These are phyloP conservation scores for Vidua macroura DNA, from an alignment of 2,113 vertebrate species.

Conservation along the genomic window DNA sequence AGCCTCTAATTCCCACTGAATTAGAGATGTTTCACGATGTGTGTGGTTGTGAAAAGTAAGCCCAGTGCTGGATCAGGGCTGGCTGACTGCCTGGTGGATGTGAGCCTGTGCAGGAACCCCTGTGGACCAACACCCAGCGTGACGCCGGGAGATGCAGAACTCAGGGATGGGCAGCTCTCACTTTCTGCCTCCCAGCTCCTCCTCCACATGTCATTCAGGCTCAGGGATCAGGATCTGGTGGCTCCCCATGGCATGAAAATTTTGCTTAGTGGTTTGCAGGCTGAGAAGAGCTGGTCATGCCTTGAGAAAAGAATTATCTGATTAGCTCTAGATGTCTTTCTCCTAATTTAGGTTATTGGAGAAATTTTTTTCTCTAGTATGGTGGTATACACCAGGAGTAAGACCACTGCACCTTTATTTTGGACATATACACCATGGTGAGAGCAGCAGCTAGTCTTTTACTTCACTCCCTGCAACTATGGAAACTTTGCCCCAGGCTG, in stretches of 20 bases:
- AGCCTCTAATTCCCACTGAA: slow-evolving; percentile 27
- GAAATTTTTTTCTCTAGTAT: background rate
- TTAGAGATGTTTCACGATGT: background rate
- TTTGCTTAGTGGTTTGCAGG: background rate
- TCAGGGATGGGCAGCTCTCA: background rate
- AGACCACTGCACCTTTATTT: background rate
- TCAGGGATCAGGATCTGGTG: background rate
- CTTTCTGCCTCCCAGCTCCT: background rate
- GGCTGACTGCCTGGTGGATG: background rate
- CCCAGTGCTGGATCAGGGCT: background rate
- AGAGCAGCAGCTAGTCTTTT: background rate
- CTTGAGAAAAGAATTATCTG: background rate
- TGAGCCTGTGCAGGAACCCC: background rate
- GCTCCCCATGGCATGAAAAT: background rate
- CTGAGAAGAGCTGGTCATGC: background rate
- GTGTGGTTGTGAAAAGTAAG: background rate
- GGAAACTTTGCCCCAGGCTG: background rate
- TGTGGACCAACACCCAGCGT: fast-evolving
- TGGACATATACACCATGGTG: background rate
- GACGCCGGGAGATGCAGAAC: background rate
- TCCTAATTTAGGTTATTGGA: background rate
- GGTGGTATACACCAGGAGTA: background rate
- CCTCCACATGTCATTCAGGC: background rate
- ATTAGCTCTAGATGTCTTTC: background rate
- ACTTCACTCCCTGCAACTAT: background rate